phyloP scores from a whole-genome alignment of 1,140 invertebrate species.

The Popillia japonica region DNA sequence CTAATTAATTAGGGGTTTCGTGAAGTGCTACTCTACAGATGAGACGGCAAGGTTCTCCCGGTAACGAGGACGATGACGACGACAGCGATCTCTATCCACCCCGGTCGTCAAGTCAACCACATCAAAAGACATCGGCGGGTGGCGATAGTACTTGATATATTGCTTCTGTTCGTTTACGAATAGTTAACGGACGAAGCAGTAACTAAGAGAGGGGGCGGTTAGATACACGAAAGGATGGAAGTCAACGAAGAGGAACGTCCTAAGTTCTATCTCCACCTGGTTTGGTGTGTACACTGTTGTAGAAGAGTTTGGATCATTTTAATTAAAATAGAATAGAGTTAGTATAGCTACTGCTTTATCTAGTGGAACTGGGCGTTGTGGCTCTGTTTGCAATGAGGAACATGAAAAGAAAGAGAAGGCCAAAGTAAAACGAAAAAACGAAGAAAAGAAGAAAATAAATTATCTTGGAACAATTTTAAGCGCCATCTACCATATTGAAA shows the following conservation, averaged over 20 bases:
- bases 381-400: too few relatives aligned
- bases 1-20: conserved; percentile 27
- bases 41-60: neutral
- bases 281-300: neutral
- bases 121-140: conserved; percentile 19
- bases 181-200: neutral
- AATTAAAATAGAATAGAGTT: neutral
- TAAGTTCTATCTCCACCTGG: neutral
- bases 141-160: conserved; percentile 13
- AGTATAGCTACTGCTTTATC: too few relatives aligned
- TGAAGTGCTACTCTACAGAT: neutral
- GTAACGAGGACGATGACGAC: conserved; percentile 6
- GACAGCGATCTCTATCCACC: conserved; percentile 11
- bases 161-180: conserved; percentile 4
- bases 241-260: neutral
- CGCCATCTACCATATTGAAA: too few relatives aligned
- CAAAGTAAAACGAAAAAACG: too few relatives aligned
- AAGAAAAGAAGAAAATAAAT: too few relatives aligned
- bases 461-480: too few relatives aligned
- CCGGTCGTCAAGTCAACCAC: conserved; percentile 27
- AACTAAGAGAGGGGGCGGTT: neutral
- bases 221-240: neutral
- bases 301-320: neutral
- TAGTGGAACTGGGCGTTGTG: too few relatives aligned
- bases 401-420: too few relatives aligned